Base-by-base conservation (phyloP, 2,888 invertebrate species). In the Drosophila macrospina region DNA sequence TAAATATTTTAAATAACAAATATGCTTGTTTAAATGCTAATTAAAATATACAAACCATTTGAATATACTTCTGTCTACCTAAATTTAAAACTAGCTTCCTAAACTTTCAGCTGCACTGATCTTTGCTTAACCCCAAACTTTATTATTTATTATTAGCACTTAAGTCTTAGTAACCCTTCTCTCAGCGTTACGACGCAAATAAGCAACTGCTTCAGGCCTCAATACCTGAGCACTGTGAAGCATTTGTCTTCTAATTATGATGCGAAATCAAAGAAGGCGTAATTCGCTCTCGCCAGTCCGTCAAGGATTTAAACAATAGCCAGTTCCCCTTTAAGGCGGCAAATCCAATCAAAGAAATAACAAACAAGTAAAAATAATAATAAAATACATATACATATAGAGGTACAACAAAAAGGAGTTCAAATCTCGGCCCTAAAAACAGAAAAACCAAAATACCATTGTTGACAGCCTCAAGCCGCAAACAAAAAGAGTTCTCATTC, bases 221-320 rank as follows among this genome's bases (percentile, higher is more conserved):
- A 44, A 45, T 84, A 63, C 67, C 65, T 64, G 37, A 10, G 37
- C 57, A 72, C n/a, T 62, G 47, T 28, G 34, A 83, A 84, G 61
- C 72, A 72, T 80, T 83, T 83, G 78, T 86, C 76, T 86, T 86
- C 88, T 83, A 88, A 86, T 89, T 89, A 86, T 75, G 69, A 80
- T 80, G 48, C 69, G 69, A 80, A 91, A 91, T 90, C 90, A 90
- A 90, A 81, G 69, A 76, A 89, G 90, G 90, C 90, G 90, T 90
- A 90, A 87, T 89, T 90, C 79, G 75, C 81, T 89, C 87, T 87
- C 90, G 89, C 89, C 90, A 84, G 60, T 72, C 44, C 60, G 50
- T 64, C 75, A 69, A 69, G 60, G 63, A 44, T 47, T 63, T 59
- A 56, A 73, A 80, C 74, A 79, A 79, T 70, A 32, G 26, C 59